phyloP scores from a whole-genome alignment of 2,113 vertebrate genomes.

The Pelusios castaneus region DNA sequence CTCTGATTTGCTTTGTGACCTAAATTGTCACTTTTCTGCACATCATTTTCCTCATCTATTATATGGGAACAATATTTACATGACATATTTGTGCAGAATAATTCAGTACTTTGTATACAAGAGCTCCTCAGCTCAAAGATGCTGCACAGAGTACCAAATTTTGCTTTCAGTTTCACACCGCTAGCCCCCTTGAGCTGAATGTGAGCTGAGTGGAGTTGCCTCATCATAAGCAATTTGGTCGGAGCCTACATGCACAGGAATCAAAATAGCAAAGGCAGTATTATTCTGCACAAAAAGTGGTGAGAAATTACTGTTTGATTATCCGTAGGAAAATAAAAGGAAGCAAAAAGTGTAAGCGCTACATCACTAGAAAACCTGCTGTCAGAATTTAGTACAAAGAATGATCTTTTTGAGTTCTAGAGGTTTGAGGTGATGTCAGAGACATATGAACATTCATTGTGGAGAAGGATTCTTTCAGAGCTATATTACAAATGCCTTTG shows the following conservation, averaged over 20 bases:
- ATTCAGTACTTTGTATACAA: neutral
- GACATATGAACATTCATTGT: neutral
- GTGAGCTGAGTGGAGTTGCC: neutral
- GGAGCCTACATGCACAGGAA: neutral
- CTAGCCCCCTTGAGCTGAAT: neutral
- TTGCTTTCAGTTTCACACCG: neutral
- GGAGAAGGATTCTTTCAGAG: neutral
- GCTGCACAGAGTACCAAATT: neutral
- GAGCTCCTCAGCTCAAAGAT: neutral
- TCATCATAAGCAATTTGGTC: neutral
- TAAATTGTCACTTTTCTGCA: rapidly evolving
- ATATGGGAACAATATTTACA: neutral
- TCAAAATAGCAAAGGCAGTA: neutral
- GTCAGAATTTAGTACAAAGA: neutral
- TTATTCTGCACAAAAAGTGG: constrained; percentile 8
- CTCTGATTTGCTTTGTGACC: neutral
- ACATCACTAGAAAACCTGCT: neutral
- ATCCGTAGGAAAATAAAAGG: constrained; percentile 12
- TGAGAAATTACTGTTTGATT: neutral
- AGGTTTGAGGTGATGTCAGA: neutral
- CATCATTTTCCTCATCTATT: rapidly evolving
- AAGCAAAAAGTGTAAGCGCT: neutral
- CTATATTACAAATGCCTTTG: neutral
- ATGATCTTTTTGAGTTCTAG: neutral
- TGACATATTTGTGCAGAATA: neutral